Percentiles rank a stretch among this genome's conserved stretches.
phyloP scores from a whole-genome alignment of 53 echinoderm and acorn worm genomes.

The Apostichopus leukothele region DNA sequence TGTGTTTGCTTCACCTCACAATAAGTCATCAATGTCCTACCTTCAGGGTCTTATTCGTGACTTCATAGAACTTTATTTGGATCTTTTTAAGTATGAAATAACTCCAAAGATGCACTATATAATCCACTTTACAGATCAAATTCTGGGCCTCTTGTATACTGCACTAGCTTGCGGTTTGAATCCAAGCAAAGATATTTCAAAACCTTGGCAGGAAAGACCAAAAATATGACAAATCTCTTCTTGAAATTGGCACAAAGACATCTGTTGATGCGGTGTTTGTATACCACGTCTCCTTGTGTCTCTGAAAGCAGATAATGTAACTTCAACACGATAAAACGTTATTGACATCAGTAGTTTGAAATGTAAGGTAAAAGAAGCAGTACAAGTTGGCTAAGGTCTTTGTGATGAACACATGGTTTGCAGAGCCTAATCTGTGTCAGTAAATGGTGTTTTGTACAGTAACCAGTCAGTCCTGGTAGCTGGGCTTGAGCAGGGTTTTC shows the following conservation, averaged over 20 bases:
- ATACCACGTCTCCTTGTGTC: conserved; percentile 3
- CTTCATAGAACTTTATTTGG: conserved; percentile 7
- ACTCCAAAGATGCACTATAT: conserved; percentile 15
- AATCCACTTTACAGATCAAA: conserved; percentile 17
- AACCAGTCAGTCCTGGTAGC: not conserved
- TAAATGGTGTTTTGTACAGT: not conserved
- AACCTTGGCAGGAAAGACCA: conserved; percentile 9
- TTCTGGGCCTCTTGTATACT: conserved; percentile 1
- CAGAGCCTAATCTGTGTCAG: not conserved
- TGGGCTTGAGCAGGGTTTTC: not conserved
- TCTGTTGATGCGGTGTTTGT: not conserved
- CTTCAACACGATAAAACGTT: not conserved
- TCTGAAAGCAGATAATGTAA: not conserved
- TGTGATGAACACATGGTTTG: not conserved
- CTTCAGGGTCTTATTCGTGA: conserved; percentile 6
- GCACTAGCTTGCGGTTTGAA: conserved; percentile 26
- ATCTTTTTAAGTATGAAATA: not conserved
- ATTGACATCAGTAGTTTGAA: not conserved
- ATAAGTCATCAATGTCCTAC: conserved; percentile 23
- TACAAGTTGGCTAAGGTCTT: not conserved
- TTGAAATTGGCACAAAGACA: not conserved
- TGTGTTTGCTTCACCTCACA: conserved; percentile 39
- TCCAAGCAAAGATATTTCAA: conserved; percentile 21
- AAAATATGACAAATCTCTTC: conserved; percentile 21
- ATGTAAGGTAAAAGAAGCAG: not conserved